Percentiles rank a stretch among this genome's conserved stretches.
Evolutionary conservation across 1,140 invertebrate genomes (phyloP).

Genomic region (Ostrea denselamellosa): DNA sequence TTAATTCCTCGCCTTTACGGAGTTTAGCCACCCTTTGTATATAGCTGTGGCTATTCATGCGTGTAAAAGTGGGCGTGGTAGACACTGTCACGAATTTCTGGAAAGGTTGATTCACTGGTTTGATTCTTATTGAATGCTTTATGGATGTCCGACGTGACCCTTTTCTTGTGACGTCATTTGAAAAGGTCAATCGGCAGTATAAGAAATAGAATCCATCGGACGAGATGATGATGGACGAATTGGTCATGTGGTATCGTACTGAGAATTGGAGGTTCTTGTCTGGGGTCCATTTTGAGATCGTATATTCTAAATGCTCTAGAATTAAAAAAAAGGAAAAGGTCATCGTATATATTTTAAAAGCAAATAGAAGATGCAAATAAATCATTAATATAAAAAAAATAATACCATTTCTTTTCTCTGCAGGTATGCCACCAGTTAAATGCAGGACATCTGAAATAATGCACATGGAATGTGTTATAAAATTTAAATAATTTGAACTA

Average conservation of each 20-base stretch:
- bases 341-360: too few species aligned
- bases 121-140: conserved; percentile 16
- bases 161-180: neutral
- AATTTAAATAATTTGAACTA: too few species aligned
- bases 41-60: neutral
- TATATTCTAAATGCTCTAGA: conserved; percentile 14
- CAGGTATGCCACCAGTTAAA: neutral
- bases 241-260: neutral
- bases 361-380: neutral
- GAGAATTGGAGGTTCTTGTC: neutral
- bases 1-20: conserved; percentile 18
- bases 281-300: neutral
- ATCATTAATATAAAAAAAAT: neutral
- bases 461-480: neutral
- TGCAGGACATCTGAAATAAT: conserved; percentile 19
- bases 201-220: conserved; percentile 34
- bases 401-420: neutral
- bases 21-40: conserved; percentile 12
- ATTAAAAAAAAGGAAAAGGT: neutral
- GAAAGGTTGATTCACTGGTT: neutral
- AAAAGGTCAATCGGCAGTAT: conserved; percentile 18
- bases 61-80: neutral
- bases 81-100: conserved; percentile 30
- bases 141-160: neutral
- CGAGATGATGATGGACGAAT: conserved; percentile 9